phyloP scores from a whole-genome alignment of 2,888 invertebrate genomes.

The Embidobia sp. region DNA sequence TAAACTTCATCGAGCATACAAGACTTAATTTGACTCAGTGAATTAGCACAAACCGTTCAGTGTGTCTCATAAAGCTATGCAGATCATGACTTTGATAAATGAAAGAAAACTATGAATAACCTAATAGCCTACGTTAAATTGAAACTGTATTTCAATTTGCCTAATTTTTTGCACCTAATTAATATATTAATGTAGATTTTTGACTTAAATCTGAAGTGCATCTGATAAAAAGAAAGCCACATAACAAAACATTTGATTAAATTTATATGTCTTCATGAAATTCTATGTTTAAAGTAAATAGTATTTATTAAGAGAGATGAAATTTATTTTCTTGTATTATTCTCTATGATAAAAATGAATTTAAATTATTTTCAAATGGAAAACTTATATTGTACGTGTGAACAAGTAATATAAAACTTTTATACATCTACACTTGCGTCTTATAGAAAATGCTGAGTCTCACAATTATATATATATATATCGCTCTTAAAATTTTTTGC shows the following conservation, averaged over 20 bases:
- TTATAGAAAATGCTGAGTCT: background rate
- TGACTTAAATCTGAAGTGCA: no score
- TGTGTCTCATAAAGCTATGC: slow-evolving; percentile 36
- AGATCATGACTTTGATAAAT: slow-evolving; percentile 37
- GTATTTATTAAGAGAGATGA: no score
- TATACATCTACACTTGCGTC: no score
- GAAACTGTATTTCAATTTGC: background rate
- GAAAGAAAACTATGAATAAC: slow-evolving; percentile 29
- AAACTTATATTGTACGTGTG: no score
- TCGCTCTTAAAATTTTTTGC: background rate
- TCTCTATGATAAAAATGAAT: no score
- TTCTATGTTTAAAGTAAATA: no score
- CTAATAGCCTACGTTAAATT: slow-evolving; percentile 15
- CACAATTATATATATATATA: slow-evolving; percentile 1
- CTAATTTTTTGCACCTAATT: slow-evolving; percentile 15
- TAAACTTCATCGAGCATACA: slow-evolving; percentile 67
- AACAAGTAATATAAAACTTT: no score
- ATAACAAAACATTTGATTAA: no score
- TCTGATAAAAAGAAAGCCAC: no score
- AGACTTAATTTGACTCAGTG: slow-evolving; percentile 62
- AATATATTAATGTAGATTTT: background rate
- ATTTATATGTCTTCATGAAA: no score
- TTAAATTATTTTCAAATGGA: no score
- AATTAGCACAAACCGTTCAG: slow-evolving; percentile 54
- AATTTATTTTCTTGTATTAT: no score